Evolutionary conservation across 2,113 vertebrate genomes (phyloP), one percentile per base, ranked within the genome.

Genomic region (Brienomyrus longianalis): DNA sequence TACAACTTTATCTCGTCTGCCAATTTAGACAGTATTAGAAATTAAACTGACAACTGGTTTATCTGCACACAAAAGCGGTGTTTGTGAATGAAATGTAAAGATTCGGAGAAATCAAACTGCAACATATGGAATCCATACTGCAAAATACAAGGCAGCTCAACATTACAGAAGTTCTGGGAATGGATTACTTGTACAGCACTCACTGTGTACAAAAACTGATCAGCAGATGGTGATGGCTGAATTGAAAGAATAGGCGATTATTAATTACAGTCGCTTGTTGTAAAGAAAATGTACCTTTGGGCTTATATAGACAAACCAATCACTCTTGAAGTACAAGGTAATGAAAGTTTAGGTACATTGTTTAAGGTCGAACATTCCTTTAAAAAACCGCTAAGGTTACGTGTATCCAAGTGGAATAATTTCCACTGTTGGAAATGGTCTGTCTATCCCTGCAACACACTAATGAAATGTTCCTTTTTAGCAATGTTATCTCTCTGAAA

Each of bases 91-190:
- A 97, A 97, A 95, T 96, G 96, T 96, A 96, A 96, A 97, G 97
- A 97, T 97, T 97, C 97, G 94, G 94, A 94, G 94, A 96, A 94
- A 95, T 96, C 97, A 97, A 96, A 95, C 94, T 93, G 94, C 96
- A 97, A 96, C 96, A 96, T 96, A 96, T 95, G 94, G 94, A 96
- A 96, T 95, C 97, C 97, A 97, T 97, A 97, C 97, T 97, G 98
- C 97, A 96, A 97, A 97, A 96, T 98, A 98, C 97, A 97, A 98
- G 97, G 98, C 97, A 98, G 97, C 96, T 96, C 96, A 97, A 96
- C 97, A 96, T 95, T 96, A 97, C 95, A 96, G 94, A 93, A 59
- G 54, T 54, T 83, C 35, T 80, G 84, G 48, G 88, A 66, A 87
- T 89, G 39, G 59, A 80, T 47, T 80, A 66, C 85, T 27, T 54